Percentiles rank a stretch among this genome's conserved stretches.
These are phyloP conservation scores for Aradophagus sp. DNA, from an alignment of 1,140 invertebrate species.

Conservation along the genomic window DNA sequence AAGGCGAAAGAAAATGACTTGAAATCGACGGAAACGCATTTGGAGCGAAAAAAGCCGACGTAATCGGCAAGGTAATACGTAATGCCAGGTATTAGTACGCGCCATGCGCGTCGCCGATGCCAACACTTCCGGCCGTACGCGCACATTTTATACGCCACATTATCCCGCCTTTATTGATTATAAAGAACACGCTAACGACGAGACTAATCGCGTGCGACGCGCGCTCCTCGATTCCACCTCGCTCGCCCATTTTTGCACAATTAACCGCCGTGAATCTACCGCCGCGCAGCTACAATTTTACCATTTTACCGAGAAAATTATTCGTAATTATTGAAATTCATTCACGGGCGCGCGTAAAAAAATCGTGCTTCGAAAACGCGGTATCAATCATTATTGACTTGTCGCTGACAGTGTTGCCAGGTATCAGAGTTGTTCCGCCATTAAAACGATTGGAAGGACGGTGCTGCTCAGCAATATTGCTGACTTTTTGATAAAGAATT, in stretches of 20 bases:
- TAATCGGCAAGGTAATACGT: constrained; percentile 47
- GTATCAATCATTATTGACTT: no score
- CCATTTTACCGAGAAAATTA: neutral
- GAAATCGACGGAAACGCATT: constrained; percentile 55
- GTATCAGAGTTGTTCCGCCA: no score
- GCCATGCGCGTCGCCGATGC: constrained; percentile 41
- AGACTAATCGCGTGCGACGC: constrained; percentile 35
- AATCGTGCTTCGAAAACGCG: no score
- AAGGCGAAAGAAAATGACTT: constrained; percentile 53
- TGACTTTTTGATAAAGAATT: no score
- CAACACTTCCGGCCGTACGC: constrained; percentile 52
- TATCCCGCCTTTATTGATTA: constrained; percentile 42
- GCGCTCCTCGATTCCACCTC: constrained; percentile 30
- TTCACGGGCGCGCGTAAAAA: no score
- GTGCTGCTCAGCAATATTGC: no score
- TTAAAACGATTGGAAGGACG: no score
- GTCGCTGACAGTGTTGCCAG: no score
- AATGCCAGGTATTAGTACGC: constrained; percentile 52
- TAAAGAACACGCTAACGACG: constrained; percentile 53
- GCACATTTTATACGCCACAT: constrained; percentile 33
- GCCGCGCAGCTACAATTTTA: neutral
- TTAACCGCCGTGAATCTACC: constrained; percentile 1
- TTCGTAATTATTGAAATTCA: neutral
- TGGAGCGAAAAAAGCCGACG: constrained; percentile 51
- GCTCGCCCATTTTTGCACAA: constrained; percentile 44